Conservation (phyloP, 2,888 invertebrate species). For the Saturnia pavonia region DNA sequence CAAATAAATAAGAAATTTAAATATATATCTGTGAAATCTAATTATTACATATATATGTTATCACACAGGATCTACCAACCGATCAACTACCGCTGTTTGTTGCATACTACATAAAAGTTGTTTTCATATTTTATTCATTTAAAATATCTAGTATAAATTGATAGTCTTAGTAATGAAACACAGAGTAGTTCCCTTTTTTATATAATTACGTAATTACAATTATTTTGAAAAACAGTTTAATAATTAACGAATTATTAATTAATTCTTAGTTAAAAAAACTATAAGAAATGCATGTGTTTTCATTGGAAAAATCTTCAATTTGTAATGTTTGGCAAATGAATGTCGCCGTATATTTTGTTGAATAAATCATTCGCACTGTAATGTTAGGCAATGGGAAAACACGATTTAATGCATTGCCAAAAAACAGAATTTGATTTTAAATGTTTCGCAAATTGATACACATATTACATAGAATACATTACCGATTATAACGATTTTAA, state of each 20-base stretch:
- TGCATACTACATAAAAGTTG: not conserved
- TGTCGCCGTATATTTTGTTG: not conserved
- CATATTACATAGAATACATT: not conserved
- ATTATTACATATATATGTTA: not conserved
- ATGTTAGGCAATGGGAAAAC: not conserved
- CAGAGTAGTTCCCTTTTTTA: slow-evolving; percentile 10
- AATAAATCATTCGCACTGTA: not conserved
- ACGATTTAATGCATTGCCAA: not conserved
- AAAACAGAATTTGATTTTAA: not conserved
- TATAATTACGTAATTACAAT: not conserved
- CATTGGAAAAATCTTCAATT: not conserved
- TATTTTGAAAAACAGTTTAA: not conserved
- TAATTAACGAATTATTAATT: not conserved
- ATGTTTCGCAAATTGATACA: not conserved
- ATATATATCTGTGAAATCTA: not conserved
- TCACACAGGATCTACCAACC: not conserved
- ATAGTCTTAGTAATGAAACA: not conserved
- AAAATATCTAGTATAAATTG: not conserved
- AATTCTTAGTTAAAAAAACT: not conserved
- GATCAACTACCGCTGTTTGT: not conserved
- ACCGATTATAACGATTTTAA: not conserved
- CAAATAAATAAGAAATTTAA: not conserved
- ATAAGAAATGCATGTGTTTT: not conserved
- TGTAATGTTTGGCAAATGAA: not conserved
- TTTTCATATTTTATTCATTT: not conserved